Conservation (phyloP, 2,113 vertebrate genomes). For the Sylvia atricapilla region DNA sequence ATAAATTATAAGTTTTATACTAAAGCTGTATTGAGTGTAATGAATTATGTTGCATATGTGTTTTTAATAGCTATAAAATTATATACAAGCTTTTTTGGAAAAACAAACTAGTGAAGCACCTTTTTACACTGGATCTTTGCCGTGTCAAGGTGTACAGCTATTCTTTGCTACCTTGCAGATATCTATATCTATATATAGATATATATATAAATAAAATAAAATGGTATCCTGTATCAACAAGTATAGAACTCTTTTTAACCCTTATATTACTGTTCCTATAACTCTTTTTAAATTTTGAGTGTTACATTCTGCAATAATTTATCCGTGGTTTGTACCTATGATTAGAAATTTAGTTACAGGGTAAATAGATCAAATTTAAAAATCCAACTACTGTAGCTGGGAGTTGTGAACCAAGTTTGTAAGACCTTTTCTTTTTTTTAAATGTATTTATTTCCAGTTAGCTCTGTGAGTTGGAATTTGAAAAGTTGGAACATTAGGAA, state of each 20-base stretch:
- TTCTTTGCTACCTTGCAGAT: conserved; percentile 86
- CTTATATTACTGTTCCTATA: conserved; percentile 69
- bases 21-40: conserved; percentile 86
- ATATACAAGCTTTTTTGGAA: conserved; percentile 80
- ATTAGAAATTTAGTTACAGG: conserved; percentile 81
- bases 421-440: conserved; percentile 59
- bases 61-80: conserved; percentile 84
- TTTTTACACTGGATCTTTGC: conserved; percentile 84
- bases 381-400: conserved; percentile 76
- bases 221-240: conserved; percentile 75
- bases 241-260: conserved; percentile 75
- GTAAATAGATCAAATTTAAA: conserved; percentile 72
- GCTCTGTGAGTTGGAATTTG: conserved; percentile 75
- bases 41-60: conserved; percentile 85
- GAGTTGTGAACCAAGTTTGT: conserved; percentile 74
- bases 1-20: conserved; percentile 90
- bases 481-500: conserved; percentile 73
- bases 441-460: conserved; percentile 76
- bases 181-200: conserved; percentile 72
- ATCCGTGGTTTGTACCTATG: conserved; percentile 77
- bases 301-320: conserved; percentile 75
- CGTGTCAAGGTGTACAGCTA: conserved; percentile 81
- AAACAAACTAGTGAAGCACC: conserved; percentile 80
- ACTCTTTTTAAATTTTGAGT: conserved; percentile 65
- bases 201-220: conserved; percentile 70